These are phyloP conservation scores for Cyclopterus lumpus DNA, from an alignment of 2,797 vertebrate species.

Conservation along the genomic window DNA sequence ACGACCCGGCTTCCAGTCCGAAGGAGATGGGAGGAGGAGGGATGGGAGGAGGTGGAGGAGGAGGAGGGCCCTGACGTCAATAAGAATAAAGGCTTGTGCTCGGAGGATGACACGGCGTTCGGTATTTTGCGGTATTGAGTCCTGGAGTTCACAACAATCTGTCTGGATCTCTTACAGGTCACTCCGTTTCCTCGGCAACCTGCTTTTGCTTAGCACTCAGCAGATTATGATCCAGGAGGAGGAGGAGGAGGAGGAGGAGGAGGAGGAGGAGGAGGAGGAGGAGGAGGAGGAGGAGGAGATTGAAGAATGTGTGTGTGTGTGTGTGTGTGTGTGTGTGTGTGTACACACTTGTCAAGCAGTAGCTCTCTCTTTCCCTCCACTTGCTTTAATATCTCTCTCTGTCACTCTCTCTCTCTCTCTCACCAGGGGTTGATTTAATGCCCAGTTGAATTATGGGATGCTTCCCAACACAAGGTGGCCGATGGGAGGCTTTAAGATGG, in stretches of 20 bases:
- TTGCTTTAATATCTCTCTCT: slow-evolving; percentile 6
- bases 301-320: slow-evolving; percentile 50
- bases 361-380: slow-evolving; percentile 60
- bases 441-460: slow-evolving; percentile 63
- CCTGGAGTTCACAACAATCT: slow-evolving; percentile 55
- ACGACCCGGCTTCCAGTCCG: slow-evolving; percentile 51
- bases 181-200: slow-evolving; percentile 65
- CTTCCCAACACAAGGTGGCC: slow-evolving; percentile 63
- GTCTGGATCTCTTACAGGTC: slow-evolving; percentile 61
- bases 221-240: slow-evolving; percentile 62
- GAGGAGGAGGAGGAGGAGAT: slow-evolving; percentile 67
- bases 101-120: slow-evolving; percentile 63
- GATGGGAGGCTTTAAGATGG: slow-evolving; percentile 53
- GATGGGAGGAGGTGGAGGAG: no score
- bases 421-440: slow-evolving; percentile 69
- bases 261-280: slow-evolving; percentile 63
- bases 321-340: slow-evolving; percentile 38
- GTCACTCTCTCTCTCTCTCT: no score
- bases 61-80: slow-evolving; percentile 59
- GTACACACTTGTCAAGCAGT: slow-evolving; percentile 60
- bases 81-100: slow-evolving; percentile 65
- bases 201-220: slow-evolving; percentile 72
- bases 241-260: slow-evolving; percentile 69
- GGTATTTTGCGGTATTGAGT: slow-evolving; percentile 70
- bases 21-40: slow-evolving; percentile 30